Percentiles rank a stretch among this genome's conserved stretches.
Evolutionary conservation across 2,888 invertebrate species (phyloP).

Genomic region (Ceraclea dissimilis): DNA sequence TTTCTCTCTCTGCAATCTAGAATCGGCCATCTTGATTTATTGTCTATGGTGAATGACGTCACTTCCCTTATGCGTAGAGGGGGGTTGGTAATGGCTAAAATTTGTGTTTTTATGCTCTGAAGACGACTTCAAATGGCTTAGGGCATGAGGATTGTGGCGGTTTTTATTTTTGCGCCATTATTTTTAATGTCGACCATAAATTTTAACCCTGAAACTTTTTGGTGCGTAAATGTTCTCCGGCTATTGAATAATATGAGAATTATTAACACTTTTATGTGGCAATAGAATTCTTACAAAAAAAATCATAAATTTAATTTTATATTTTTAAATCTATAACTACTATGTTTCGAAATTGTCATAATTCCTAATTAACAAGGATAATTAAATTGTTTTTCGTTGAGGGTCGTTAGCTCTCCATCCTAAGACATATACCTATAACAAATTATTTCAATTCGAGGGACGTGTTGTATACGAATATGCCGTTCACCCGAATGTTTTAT

Average conservation of each 20-base stretch:
- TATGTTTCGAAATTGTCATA: not conserved
- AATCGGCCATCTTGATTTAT: conserved; percentile 15
- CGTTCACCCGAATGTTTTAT: too few species aligned
- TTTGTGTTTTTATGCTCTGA: not conserved
- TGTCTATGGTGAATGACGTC: conserved; percentile 12
- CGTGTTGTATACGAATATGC: too few species aligned
- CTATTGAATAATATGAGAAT: not conserved
- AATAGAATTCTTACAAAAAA: too few species aligned
- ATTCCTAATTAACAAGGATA: not conserved
- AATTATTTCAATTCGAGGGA: too few species aligned
- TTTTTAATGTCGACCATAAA: conserved; percentile 4
- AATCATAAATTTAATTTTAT: too few species aligned
- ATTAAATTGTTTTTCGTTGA: not conserved
- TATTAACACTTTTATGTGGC: too few species aligned
- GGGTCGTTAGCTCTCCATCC: not conserved
- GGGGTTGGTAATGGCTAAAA: not conserved
- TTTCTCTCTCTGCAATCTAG: conserved; percentile 4
- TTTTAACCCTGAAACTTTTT: not conserved
- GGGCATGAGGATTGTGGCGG: not conserved
- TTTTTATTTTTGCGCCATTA: conserved; percentile 3
- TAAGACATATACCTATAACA: too few species aligned
- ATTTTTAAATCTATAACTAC: too few species aligned
- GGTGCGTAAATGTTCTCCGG: not conserved
- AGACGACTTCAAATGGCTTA: not conserved
- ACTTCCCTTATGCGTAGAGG: conserved; percentile 1